Evolutionary conservation across 1,140 invertebrate genomes (phyloP), one percentile per base, ranked within the genome.

Genomic region (Himalopsyche phryganea): DNA sequence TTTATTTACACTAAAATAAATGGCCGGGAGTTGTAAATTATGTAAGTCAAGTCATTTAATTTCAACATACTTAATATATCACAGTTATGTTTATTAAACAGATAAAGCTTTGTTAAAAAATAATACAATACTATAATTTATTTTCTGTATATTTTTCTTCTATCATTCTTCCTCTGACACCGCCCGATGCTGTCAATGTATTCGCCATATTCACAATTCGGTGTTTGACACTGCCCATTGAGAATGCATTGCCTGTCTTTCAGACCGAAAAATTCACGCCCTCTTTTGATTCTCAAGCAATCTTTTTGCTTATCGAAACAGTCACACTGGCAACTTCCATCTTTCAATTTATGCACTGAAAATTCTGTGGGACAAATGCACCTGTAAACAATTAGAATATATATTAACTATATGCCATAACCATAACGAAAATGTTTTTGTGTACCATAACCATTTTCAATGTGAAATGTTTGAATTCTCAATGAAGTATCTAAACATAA

Each of bases 291-390:
- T 50, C 80, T 79, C 48, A 84, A 73, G 66, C 89, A 91, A 59
- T 84, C 81, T 36, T 80, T 74, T 45, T 87, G 79, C n/a, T 78
- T 78, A 54, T 80, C 78, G 50, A 82, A 82, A 69, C 88, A 91
- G 49, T 85, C 82, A 67, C 89, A 91, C 1, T 78, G 72, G 68
- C 88, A 90, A 3, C 78, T 71, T 41, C 81, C 82, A 47, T 80
- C 77, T 11, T 74, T 67, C 1, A 78, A 74, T 46, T 82, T 76
- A 38, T 79, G 80, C 13, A 83, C 79, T 1, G 78, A 76, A 70
- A 85, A 91, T 50, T 83, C 75, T n/a, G 80, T 79, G 6, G 89
- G 86, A 68, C 89, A 90, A 33, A 80, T 82, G 66, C 89, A 91
- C 63, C 87, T 90, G 71, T 15, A 75, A 68, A 49, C 11, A 33